Evolutionary conservation across 2,888 invertebrate species (phyloP).

Genomic region (Hypomecis atomaria): DNA sequence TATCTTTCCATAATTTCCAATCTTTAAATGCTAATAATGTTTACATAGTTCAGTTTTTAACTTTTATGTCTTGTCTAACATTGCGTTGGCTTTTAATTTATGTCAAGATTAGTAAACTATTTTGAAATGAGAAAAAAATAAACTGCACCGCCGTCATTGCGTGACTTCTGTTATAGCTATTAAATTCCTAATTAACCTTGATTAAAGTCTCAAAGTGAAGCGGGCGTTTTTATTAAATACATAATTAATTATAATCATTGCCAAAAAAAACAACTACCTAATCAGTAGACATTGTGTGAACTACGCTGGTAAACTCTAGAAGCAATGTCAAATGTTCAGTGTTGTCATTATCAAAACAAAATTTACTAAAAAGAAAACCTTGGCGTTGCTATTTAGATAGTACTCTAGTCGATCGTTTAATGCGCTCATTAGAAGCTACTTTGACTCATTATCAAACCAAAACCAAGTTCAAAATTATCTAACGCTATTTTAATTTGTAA

Average conservation of each 20-base stretch:
- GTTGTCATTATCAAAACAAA: constrained; percentile 10
- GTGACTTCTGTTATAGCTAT: constrained; percentile 20
- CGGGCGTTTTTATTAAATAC: constrained; percentile 30
- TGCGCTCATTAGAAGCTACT: no score
- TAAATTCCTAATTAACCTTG: constrained; percentile 26
- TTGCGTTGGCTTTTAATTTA: no score
- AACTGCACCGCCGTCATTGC: constrained; percentile 1
- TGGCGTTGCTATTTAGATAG: no score
- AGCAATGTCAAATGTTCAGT: constrained; percentile 28
- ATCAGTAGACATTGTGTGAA: constrained; percentile 30
- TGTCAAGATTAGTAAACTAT: constrained; percentile 1
- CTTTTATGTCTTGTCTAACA: no score
- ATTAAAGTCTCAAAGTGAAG: constrained; percentile 19
- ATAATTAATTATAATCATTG: constrained; percentile 22
- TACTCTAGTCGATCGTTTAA: no score
- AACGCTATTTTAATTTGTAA: no score
- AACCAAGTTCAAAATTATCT: no score
- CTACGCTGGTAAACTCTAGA: not conserved
- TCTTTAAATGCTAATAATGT: no score
- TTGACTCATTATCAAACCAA: no score
- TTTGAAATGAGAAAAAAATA: constrained; percentile 3
- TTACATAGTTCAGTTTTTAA: no score
- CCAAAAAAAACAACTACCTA: constrained; percentile 16
- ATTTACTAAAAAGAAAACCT: not conserved
- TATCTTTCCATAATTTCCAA: no score